Evolutionary conservation across 2,888 invertebrate species (phyloP).

Genomic region (Pyrgus malvae): DNA sequence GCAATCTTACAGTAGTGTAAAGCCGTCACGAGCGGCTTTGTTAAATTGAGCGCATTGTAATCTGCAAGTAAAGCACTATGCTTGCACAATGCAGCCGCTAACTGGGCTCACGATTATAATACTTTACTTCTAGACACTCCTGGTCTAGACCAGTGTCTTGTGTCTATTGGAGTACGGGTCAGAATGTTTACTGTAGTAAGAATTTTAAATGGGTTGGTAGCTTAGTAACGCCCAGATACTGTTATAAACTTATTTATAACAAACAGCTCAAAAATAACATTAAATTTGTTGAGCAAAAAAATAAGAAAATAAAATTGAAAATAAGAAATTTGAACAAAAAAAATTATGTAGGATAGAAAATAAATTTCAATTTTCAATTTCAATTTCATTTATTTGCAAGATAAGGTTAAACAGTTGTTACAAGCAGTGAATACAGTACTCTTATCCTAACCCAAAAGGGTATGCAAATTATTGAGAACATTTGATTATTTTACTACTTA

Average conservation of each 20-base stretch:
- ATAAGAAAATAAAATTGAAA: too few species aligned
- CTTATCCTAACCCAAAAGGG: too few species aligned
- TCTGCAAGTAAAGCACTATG: not conserved
- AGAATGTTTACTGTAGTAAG: not conserved
- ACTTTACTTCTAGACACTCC: slow-evolving; percentile 11
- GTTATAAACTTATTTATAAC: not conserved
- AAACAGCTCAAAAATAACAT: too few species aligned
- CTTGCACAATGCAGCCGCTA: slow-evolving; percentile 12
- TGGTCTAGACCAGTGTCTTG: not conserved
- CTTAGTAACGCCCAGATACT: slow-evolving; percentile 1
- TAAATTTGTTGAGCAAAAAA: too few species aligned
- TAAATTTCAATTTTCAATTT: too few species aligned
- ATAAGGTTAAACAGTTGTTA: too few species aligned
- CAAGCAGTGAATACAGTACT: too few species aligned
- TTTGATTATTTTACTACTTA: too few species aligned
- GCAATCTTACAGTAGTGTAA: slow-evolving; percentile 14
- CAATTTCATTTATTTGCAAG: too few species aligned
- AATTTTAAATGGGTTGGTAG: not conserved
- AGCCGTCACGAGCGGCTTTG: slow-evolving; percentile 18
- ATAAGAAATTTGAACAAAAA: too few species aligned
- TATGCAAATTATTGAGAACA: too few species aligned
- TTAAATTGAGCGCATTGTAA: slow-evolving; percentile 2
- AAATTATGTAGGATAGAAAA: too few species aligned
- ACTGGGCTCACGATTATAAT: slow-evolving; percentile 4
- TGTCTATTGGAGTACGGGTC: not conserved